A percentile compares a stretch with the other conserved stretches of the same genome.
phyloP scores from a whole-genome alignment of 2,113 vertebrate genomes.

The Hylia prasina region DNA sequence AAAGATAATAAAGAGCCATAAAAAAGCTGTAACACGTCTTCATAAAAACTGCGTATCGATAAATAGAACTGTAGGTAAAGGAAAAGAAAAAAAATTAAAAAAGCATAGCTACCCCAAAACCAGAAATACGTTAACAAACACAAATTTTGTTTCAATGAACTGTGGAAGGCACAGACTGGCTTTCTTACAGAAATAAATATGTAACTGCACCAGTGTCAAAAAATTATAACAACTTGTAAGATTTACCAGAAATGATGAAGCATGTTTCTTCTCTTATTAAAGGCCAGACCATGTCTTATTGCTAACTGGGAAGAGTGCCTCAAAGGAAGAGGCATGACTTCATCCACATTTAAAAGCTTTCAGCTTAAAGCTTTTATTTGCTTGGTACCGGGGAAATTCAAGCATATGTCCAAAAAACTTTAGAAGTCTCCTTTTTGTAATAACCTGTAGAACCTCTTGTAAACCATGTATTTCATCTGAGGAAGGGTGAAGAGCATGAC shows the following conservation, averaged over 20 bases:
- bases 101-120: background rate
- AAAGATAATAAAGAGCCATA: constrained; percentile 38
- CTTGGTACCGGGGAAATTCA: background rate
- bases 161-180: background rate
- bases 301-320: background rate
- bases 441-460: background rate
- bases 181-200: constrained; percentile 6
- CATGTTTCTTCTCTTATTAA: background rate
- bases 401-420: background rate
- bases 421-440: background rate
- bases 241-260: constrained; percentile 32
- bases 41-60: constrained; percentile 24
- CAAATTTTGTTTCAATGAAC: background rate
- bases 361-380: constrained; percentile 5
- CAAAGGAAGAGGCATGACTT: background rate
- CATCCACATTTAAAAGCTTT: constrained; percentile 22
- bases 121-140: background rate
- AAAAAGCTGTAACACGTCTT: constrained; percentile 25
- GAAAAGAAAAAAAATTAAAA: background rate
- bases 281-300: background rate
- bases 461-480: background rate
- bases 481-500: background rate
- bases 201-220: constrained; percentile 4
- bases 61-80: background rate
- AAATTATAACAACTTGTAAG: background rate